These are phyloP conservation scores for Saxidomus purpurata DNA, from an alignment of 1,140 invertebrate species.

Conservation along the genomic window DNA sequence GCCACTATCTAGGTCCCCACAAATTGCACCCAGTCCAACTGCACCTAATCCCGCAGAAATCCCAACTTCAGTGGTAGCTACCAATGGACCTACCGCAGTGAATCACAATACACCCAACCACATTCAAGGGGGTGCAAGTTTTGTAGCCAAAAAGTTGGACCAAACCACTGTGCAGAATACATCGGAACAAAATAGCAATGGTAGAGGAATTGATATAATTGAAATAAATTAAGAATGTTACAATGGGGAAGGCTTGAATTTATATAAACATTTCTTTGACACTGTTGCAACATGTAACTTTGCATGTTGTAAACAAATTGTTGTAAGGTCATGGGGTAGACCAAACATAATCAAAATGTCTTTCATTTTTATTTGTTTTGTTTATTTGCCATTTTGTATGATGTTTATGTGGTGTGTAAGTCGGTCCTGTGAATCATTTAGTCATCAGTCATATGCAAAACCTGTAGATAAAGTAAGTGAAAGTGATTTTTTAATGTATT, in stretches of 20 bases:
- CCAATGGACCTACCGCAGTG: background rate
- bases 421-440: no score
- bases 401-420: no score
- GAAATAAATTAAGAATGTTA: constrained; percentile 2
- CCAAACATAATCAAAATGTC: no score
- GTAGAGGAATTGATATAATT: constrained; percentile 13
- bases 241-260: background rate
- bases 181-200: background rate
- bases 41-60: background rate
- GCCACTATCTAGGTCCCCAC: constrained; percentile 41
- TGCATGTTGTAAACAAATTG: no score
- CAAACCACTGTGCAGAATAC: background rate
- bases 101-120: constrained; percentile 6
- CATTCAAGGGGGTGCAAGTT: background rate
- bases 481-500: no score
- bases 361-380: no score
- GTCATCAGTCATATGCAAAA: no score
- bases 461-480: no score
- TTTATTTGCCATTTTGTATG: no score
- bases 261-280: no score
- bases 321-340: no score
- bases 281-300: no score
- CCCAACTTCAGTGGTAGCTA: background rate
- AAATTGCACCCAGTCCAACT: constrained; percentile 39
- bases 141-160: constrained; percentile 40